Evolutionary conservation across 2,888 invertebrate genomes (phyloP).

Genomic region (Synanthedon tipuliformis): DNA sequence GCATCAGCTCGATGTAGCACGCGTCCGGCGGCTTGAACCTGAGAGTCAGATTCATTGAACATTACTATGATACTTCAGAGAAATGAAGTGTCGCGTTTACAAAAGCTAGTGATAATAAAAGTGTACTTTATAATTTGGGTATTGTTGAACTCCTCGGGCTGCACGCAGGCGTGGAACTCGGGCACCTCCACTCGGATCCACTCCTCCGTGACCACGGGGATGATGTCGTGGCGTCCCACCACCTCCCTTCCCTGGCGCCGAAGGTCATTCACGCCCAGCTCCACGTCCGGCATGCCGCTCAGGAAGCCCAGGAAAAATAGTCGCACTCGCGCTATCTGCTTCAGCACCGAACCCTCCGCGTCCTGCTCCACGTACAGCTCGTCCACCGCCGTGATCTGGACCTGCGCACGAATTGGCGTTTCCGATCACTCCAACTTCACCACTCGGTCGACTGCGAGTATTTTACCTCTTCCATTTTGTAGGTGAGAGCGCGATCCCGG

Average conservation of each 20-base stretch:
- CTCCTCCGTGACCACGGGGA: constrained; percentile 98
- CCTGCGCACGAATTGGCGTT: constrained; percentile 32
- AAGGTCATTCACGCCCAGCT: constrained; percentile 97
- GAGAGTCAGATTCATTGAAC: constrained; percentile 3
- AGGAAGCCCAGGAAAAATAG: constrained; percentile 97
- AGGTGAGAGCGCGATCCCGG: constrained; percentile 88
- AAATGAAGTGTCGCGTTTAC: no score
- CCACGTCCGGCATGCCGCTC: constrained; percentile 95
- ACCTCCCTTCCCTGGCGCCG: constrained; percentile 99
- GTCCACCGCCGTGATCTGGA: constrained; percentile 93
- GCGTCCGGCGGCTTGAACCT: constrained; percentile 98
- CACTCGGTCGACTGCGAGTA: not conserved
- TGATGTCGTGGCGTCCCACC: constrained; percentile 98
- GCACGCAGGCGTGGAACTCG: constrained; percentile 95
- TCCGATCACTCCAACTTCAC: no score
- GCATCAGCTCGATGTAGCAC: constrained; percentile 95
- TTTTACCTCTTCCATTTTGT: constrained; percentile 89
- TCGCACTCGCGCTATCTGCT: constrained; percentile 94
- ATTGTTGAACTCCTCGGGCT: constrained; percentile 88
- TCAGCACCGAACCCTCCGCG: constrained; percentile 82
- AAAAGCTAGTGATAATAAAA: not conserved
- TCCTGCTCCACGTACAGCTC: constrained; percentile 92
- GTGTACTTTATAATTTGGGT: constrained; percentile 86
- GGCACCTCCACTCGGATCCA: constrained; percentile 97
- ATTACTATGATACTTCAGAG: not conserved